phyloP scores from a whole-genome alignment of 2,888 invertebrate species.

The Zaprionus bogoriensis region DNA sequence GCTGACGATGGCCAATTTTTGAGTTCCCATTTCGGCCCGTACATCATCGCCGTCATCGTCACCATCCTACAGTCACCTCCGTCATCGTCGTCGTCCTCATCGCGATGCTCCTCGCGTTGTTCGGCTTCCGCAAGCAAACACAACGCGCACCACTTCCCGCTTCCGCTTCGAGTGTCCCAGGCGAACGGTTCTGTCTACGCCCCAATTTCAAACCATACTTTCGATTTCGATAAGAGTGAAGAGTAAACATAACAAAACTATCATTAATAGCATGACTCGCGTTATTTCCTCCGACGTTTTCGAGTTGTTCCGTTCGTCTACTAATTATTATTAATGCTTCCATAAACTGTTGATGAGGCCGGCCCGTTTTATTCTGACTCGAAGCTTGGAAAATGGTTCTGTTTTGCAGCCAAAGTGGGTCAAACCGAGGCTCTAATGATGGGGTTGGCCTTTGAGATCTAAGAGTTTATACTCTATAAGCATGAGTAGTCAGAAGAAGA shows the following conservation, averaged over 20 bases:
- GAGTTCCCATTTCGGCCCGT: constrained; percentile 19
- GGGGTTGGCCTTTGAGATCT: background rate
- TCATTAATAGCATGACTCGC: constrained; percentile 43
- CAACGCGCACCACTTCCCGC: constrained; percentile 30
- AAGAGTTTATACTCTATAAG: background rate
- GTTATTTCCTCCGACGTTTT: background rate
- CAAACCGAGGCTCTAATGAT: background rate
- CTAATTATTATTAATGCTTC: constrained; percentile 73
- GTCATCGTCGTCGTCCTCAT: constrained; percentile 3
- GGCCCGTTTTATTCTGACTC: too few species aligned
- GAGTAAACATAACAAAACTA: constrained; percentile 28
- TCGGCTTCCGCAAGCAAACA: constrained; percentile 38
- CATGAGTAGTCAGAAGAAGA: background rate
- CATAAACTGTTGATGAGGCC: constrained; percentile 42
- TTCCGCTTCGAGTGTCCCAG: constrained; percentile 41
- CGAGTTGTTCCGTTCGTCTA: constrained; percentile 30
- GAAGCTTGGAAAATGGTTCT: background rate
- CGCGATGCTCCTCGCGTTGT: constrained; percentile 20
- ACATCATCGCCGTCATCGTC: background rate
- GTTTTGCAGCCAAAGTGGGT: constrained; percentile 14
- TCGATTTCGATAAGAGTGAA: constrained; percentile 30
- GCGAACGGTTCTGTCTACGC: constrained; percentile 26
- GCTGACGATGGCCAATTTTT: constrained; percentile 52
- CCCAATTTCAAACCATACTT: constrained; percentile 24
- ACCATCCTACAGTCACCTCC: too few species aligned